Evolutionary conservation across 30 jellyfish, hydroid and myxozoan genomes (phyloP).

Genomic region (Hydractinia echinata): DNA sequence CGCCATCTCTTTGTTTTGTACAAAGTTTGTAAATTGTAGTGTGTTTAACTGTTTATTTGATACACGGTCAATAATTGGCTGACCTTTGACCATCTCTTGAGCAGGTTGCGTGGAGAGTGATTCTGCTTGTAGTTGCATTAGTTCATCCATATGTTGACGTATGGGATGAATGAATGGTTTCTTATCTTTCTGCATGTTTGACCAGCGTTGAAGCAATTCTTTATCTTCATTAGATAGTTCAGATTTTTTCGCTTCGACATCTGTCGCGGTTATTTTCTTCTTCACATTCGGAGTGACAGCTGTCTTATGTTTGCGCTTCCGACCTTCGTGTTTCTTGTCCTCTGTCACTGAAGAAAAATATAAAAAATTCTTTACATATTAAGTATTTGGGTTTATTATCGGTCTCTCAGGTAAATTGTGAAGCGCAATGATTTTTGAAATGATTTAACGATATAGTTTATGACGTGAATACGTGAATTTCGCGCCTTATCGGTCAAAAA

Average conservation of each 20-base stretch:
- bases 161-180: conserved; percentile 89
- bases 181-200: conserved; percentile 80
- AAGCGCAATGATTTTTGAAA: too few species aligned
- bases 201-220: conserved; percentile 80
- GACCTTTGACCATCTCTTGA: conserved; percentile 33
- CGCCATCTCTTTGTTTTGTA: conserved; percentile 67
- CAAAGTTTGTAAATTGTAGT: conserved; percentile 78
- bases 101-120: conserved; percentile 14
- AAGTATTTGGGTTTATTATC: too few species aligned
- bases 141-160: conserved; percentile 85
- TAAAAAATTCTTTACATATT: background rate
- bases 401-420: too few species aligned
- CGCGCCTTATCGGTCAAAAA: too few species aligned
- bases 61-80: conserved; percentile 27
- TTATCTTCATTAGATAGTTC: conserved; percentile 60
- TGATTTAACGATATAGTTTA: too few species aligned
- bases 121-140: conserved; percentile 51
- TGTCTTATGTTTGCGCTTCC: conserved; percentile 54
- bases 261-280: conserved; percentile 22
- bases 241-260: conserved; percentile 14
- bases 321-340: conserved; percentile 34
- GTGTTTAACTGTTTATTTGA: background rate
- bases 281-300: conserved; percentile 20
- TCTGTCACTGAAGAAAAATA: background rate
- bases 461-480: too few species aligned